Percentiles rank a stretch among this genome's conserved stretches.
Conservation (phyloP, 2,113 vertebrate genomes). For the Lethenteron camtschaticum region DNA sequence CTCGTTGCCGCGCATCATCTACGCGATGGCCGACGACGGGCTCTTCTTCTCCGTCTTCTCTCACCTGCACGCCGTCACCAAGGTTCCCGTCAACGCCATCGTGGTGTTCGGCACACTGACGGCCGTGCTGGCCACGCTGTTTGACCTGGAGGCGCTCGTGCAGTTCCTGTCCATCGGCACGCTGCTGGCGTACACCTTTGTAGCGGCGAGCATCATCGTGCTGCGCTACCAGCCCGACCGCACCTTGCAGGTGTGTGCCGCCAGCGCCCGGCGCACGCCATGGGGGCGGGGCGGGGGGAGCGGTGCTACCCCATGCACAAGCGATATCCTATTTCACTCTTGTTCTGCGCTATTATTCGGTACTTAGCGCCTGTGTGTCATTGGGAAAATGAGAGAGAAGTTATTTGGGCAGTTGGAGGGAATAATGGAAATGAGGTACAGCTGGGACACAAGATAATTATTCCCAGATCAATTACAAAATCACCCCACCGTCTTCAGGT, state of each 20-base stretch:
- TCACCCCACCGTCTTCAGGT: too few species aligned
- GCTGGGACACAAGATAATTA: too few species aligned
- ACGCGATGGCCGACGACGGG: constrained; percentile 76
- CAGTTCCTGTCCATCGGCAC: constrained; percentile 89
- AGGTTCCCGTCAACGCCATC: constrained; percentile 60
- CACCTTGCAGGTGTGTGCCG: fast-evolving
- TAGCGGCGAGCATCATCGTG: constrained; percentile 57
- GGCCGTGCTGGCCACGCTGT: constrained; percentile 48
- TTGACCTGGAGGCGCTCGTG: constrained; percentile 74
- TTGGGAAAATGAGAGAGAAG: too few species aligned
- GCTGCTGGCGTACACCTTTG: constrained; percentile 68
- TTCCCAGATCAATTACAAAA: too few species aligned
- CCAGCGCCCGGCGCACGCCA: constrained; percentile 12
- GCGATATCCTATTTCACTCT: too few species aligned
- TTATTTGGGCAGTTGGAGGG: too few species aligned
- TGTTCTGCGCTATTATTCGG: too few species aligned
- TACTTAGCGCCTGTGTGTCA: too few species aligned
- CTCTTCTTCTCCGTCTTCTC: constrained; percentile 71
- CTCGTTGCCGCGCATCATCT: constrained; percentile 72
- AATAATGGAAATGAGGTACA: too few species aligned
- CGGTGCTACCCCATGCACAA: too few species aligned
- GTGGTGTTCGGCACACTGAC: constrained; percentile 59
- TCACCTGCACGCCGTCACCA: constrained; percentile 49
- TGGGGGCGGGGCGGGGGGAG: too few species aligned
- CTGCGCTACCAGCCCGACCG: constrained; percentile 51